Base-by-base conservation (phyloP, 2,888 invertebrate genomes). In the Panopea generosa region DNA sequence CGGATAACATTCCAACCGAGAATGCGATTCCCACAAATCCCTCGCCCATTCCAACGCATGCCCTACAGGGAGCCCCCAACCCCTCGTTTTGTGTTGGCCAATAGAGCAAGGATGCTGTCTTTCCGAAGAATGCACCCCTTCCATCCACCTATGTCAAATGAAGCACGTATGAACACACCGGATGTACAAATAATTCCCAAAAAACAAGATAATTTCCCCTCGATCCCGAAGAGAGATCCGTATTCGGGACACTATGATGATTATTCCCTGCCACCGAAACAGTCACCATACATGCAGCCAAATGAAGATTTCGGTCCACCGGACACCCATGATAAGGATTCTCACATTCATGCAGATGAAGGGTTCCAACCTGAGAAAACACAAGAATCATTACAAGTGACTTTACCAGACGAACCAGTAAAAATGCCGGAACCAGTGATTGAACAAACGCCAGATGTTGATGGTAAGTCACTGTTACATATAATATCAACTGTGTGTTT, bases 361-460 rank as follows among this genome's bases (percentile, higher is more conserved):
- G 63, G 63, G 6, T 43, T 40, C 16, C 14, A 52, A 14, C 29
- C 26, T 2, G 29, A 45, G 0, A 26, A 43, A 26, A 43, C 45
- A n/a, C 60, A 4, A 11, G 33, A 33, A 11, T 45, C 60, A 14
- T 53, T 66, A 61, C 53, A 67, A n/a, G 76, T 76, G 0, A 67
- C 72, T 26, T 66, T 80, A 9, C 80, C 80, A n/a, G 38, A 62
- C 18, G 40, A 56, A 3, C 80, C 80, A 14, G 49, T 76, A 2
- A 55, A 80, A 53, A 76, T 80, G 80, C 76, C 80, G 3, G 63
- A 73, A 1, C 53, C 75, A 2, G 62, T 76, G 38, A 73, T 76
- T 2, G 80, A 76, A 29, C 61, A 80, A 49, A 62, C 59, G 20
- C 80, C 80, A 20, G 22, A 50, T 38, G 61, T 40, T 57, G 33